A percentile compares a stretch with the other conserved stretches of the same genome.
Evolutionary conservation across 2,797 vertebrate genomes (phyloP).

Genomic region (Manis crassicaudata): DNA sequence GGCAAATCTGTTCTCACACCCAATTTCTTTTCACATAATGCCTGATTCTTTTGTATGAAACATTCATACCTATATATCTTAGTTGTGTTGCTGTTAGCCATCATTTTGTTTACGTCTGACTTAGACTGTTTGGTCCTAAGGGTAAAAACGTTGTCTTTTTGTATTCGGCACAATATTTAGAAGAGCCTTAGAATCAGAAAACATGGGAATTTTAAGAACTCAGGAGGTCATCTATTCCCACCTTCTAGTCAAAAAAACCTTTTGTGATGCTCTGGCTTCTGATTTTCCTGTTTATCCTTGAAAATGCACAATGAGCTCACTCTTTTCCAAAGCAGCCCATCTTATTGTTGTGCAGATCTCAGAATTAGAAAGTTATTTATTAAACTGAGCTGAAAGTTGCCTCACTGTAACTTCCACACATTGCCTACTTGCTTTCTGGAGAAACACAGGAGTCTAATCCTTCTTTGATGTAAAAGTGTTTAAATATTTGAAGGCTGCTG

Average conservation of each 20-base stretch:
- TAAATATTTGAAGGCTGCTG: neutral
- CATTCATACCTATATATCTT: neutral
- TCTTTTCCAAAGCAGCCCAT: neutral
- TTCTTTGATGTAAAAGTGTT: neutral
- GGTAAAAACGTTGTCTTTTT: neutral
- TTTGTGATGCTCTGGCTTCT: neutral
- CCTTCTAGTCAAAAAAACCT: neutral
- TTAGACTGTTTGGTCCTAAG: neutral
- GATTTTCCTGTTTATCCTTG: neutral
- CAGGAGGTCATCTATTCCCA: neutral
- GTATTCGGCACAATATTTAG: neutral
- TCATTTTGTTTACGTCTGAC: slow-evolving; percentile 33
- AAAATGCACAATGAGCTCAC: neutral
- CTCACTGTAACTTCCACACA: neutral
- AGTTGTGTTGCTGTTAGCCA: neutral
- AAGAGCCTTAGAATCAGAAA: neutral
- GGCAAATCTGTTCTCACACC: slow-evolving; percentile 11
- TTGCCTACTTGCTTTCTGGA: neutral
- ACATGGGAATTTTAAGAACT: neutral
- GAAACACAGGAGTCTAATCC: neutral
- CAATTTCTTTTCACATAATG: neutral
- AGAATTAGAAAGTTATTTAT: neutral
- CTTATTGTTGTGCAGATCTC: neutral
- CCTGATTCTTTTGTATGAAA: neutral
- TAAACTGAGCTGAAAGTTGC: neutral